Evolutionary conservation across 2,888 invertebrate species (phyloP).

Genomic region (Tetragnatha montana): DNA sequence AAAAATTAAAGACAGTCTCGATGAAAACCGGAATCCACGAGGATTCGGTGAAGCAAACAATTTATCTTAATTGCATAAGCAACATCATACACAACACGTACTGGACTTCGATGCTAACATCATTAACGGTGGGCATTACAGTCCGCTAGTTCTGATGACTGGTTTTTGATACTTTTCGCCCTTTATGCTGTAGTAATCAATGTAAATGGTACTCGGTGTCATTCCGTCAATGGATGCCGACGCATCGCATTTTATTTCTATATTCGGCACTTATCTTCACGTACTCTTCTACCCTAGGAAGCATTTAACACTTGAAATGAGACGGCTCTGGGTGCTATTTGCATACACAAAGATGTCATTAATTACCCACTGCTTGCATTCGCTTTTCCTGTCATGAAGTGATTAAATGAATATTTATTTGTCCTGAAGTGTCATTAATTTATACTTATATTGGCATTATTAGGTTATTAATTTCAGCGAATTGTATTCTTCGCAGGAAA

Average conservation of each 20-base stretch:
- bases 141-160: slow-evolving; percentile 32
- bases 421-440: too few relatives aligned
- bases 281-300: background rate
- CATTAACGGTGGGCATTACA: slow-evolving; percentile 25
- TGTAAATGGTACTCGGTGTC: slow-evolving; percentile 29
- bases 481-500: too few relatives aligned
- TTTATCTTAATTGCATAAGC: slow-evolving; percentile 41
- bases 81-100: slow-evolving; percentile 29
- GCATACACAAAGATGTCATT: background rate
- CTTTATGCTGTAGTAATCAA: slow-evolving; percentile 25
- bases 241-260: background rate
- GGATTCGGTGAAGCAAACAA: slow-evolving; percentile 16
- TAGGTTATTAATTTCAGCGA: too few relatives aligned
- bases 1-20: slow-evolving; percentile 28
- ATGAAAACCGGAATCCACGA: slow-evolving; percentile 12
- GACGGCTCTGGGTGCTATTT: background rate
- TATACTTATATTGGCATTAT: too few relatives aligned
- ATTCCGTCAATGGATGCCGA: slow-evolving; percentile 1
- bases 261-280: background rate
- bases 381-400: too few relatives aligned
- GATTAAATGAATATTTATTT: too few relatives aligned
- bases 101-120: slow-evolving; percentile 33
- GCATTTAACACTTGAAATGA: background rate
- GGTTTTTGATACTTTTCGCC: slow-evolving; percentile 15
- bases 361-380: too few relatives aligned